phyloP scores from a whole-genome alignment of 2,888 invertebrate genomes.

The Ormyrus nitidulus region DNA sequence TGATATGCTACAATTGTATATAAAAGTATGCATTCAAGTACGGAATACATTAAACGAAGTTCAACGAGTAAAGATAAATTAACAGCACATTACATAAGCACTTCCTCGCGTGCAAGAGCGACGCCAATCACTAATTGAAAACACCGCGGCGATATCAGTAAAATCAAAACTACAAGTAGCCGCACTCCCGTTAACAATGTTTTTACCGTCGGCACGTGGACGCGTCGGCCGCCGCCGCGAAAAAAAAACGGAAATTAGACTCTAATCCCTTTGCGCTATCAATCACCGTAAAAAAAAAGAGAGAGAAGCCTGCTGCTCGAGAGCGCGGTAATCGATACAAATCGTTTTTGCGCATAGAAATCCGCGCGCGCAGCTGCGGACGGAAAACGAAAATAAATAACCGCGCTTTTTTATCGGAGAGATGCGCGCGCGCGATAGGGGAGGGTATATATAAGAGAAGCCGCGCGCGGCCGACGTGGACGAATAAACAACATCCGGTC shows the following conservation, averaged over 20 bases:
- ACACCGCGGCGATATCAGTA: not conserved
- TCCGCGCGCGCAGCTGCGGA: not conserved
- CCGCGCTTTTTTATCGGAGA: constrained; percentile 45
- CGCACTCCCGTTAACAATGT: constrained; percentile 38
- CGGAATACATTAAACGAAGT: not conserved
- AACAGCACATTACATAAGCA: not conserved
- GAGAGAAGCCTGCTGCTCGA: too few relatives aligned
- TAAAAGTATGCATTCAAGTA: constrained; percentile 5
- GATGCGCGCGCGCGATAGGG: constrained; percentile 47
- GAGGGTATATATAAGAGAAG: not conserved
- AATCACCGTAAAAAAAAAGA: constrained; percentile 26
- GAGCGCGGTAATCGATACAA: constrained; percentile 51
- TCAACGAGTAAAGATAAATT: not conserved
- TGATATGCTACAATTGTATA: too few relatives aligned
- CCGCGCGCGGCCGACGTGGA: constrained; percentile 52
- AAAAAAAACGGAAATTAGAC: constrained; percentile 46
- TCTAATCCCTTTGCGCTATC: constrained; percentile 33
- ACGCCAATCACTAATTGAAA: not conserved
- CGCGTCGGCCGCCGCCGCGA: not conserved
- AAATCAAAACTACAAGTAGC: not conserved
- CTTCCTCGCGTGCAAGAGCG: not conserved
- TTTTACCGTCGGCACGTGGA: constrained; percentile 18
- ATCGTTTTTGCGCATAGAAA: constrained; percentile 47
- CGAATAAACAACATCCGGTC: constrained; percentile 61
- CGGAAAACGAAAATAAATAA: constrained; percentile 54